phyloP scores from a whole-genome alignment of 1,140 invertebrate genomes.

The Cydia strobilella region DNA sequence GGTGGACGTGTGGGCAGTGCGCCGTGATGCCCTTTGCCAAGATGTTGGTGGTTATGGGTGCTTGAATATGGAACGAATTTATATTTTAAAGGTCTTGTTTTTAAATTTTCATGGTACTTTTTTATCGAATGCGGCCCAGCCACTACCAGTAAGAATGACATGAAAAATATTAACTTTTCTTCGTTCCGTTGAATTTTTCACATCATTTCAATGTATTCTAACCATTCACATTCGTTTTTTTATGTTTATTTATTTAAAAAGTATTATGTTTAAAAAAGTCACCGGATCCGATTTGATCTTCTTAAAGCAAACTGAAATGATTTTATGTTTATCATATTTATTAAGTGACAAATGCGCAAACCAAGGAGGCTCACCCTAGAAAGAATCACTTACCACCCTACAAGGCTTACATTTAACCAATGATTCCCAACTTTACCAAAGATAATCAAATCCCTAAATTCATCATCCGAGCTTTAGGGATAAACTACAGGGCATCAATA shows the following conservation, averaged over 20 bases:
- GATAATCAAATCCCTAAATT: slow-evolving; percentile 31
- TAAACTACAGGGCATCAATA: slow-evolving; percentile 46
- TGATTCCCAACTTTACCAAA: slow-evolving; percentile 27
- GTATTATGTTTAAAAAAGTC: too few species aligned
- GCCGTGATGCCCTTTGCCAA: slow-evolving; percentile 16
- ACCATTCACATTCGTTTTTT: too few species aligned
- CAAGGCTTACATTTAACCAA: slow-evolving; percentile 18
- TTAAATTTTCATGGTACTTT: background rate
- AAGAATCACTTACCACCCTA: slow-evolving; percentile 12
- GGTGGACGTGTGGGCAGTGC: background rate
- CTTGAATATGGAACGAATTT: background rate
- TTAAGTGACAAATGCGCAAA: background rate
- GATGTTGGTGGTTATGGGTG: slow-evolving; percentile 28
- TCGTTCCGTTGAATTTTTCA: too few species aligned
- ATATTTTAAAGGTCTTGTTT: background rate
- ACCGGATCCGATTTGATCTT: too few species aligned
- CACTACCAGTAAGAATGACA: too few species aligned
- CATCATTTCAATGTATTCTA: too few species aligned
- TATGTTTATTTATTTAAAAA: too few species aligned
- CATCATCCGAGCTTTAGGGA: slow-evolving; percentile 32
- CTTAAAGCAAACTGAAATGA: background rate
- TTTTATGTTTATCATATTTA: background rate
- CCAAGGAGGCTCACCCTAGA: background rate
- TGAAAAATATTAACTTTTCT: too few species aligned
- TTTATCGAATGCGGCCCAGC: background rate